Conservation (phyloP, 2,113 vertebrate species). For the Chamaea fasciata region DNA sequence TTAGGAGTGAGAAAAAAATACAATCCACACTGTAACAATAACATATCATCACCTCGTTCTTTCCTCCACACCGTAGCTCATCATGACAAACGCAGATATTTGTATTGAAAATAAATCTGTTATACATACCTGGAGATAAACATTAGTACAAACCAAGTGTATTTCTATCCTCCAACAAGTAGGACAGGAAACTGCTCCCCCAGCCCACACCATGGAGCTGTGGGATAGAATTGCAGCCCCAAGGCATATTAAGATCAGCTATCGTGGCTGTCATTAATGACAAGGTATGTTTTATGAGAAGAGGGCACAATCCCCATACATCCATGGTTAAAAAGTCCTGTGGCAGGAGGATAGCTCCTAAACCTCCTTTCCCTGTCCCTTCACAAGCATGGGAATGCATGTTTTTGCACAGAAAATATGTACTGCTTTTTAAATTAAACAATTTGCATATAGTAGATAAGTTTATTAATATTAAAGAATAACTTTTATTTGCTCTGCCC, state of each 20-base stretch:
- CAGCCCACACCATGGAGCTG: neutral
- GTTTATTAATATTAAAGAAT: neutral
- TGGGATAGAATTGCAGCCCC: neutral
- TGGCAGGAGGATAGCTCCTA: neutral
- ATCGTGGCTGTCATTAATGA: neutral
- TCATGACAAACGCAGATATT: neutral
- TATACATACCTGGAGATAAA: neutral
- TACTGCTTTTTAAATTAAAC: neutral
- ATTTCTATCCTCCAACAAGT: neutral
- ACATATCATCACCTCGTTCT: neutral
- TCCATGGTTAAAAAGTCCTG: neutral
- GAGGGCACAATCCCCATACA: neutral
- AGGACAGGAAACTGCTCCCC: neutral
- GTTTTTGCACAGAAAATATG: neutral
- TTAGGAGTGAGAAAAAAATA: neutral
- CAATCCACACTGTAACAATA: neutral
- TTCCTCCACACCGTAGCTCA: neutral
- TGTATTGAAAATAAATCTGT: neutral
- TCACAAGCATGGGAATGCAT: neutral
- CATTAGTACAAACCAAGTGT: neutral
- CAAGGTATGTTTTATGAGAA: neutral
- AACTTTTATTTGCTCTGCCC: neutral
- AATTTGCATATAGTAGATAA: neutral
- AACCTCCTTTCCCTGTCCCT: neutral
- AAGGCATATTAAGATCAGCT: neutral